phyloP scores from a whole-genome alignment of 1,140 invertebrate genomes.

The Geopemphigus sp. region DNA sequence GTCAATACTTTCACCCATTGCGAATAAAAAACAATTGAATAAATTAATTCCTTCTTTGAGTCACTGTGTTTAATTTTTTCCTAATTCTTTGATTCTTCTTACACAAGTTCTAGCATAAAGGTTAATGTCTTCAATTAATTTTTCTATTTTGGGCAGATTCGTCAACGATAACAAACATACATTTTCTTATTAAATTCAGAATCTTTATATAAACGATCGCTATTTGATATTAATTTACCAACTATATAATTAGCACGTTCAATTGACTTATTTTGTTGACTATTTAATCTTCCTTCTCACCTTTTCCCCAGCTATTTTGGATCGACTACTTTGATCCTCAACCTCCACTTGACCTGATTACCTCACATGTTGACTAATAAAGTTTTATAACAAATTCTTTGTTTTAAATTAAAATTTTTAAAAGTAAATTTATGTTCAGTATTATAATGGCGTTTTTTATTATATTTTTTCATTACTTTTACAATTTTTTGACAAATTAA shows the following conservation, averaged over 20 bases:
- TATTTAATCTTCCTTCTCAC: no score
- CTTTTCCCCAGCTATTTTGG: no score
- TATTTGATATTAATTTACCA: not conserved
- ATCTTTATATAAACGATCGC: not conserved
- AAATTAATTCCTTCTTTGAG: not conserved
- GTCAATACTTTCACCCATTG: not conserved
- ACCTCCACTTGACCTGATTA: no score
- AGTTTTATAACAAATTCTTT: not conserved
- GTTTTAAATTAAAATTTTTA: not conserved
- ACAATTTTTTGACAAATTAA: not conserved
- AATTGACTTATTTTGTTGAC: not conserved
- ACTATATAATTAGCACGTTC: not conserved
- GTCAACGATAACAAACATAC: not conserved
- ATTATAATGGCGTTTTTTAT: not conserved
- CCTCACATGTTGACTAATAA: no score
- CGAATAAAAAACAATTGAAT: not conserved
- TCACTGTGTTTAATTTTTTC: not conserved
- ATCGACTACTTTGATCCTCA: no score
- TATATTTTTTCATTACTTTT: not conserved
- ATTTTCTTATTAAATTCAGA: slow-evolving; percentile 13
- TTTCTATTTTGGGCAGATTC: not conserved
- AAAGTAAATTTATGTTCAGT: not conserved
- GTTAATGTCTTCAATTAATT: not conserved
- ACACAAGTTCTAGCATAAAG: slow-evolving; percentile 3
- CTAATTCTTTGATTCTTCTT: not conserved